These are phyloP conservation scores for Notolepis coatsorum DNA, from an alignment of 2,797 vertebrate genomes.

Conservation along the genomic window DNA sequence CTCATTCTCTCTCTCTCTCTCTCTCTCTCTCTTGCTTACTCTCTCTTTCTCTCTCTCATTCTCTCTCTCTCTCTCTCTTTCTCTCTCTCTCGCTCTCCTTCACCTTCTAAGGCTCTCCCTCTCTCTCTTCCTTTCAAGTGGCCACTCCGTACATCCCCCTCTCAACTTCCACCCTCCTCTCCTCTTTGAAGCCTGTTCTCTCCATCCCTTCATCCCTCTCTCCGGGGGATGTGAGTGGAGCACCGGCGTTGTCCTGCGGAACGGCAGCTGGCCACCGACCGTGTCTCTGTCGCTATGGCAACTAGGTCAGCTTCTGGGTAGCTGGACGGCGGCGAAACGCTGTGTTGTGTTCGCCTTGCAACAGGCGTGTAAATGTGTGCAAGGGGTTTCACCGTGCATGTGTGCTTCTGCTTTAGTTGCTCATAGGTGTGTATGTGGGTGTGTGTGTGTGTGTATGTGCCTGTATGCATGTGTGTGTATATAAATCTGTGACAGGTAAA, in stretches of 20 bases:
- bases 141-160: neutral
- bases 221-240: slow-evolving; percentile 22
- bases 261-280: slow-evolving; percentile 53
- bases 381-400: neutral
- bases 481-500: neutral
- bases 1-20: slow-evolving; percentile 4
- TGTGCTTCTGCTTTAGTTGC: too few species aligned
- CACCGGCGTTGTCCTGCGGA: slow-evolving; percentile 50
- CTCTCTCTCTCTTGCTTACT: neutral
- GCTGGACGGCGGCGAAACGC: slow-evolving; percentile 57
- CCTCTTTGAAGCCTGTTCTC: too few species aligned
- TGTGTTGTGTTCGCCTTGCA: slow-evolving; percentile 34
- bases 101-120: too few species aligned
- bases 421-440: slow-evolving; percentile 26
- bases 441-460: slow-evolving; percentile 3
- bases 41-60: neutral
- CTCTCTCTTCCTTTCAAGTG: too few species aligned
- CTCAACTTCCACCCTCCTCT: too few species aligned
- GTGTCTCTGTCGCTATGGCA: slow-evolving; percentile 72
- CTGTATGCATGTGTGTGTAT: neutral
- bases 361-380: slow-evolving; percentile 53
- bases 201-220: slow-evolving; percentile 1
- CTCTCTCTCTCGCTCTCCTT: neutral
- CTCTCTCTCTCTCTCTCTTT: neutral
- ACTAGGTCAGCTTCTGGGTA: slow-evolving; percentile 72